phyloP scores from a whole-genome alignment of 2,888 invertebrate genomes.

The Zaprionus lineosus region DNA sequence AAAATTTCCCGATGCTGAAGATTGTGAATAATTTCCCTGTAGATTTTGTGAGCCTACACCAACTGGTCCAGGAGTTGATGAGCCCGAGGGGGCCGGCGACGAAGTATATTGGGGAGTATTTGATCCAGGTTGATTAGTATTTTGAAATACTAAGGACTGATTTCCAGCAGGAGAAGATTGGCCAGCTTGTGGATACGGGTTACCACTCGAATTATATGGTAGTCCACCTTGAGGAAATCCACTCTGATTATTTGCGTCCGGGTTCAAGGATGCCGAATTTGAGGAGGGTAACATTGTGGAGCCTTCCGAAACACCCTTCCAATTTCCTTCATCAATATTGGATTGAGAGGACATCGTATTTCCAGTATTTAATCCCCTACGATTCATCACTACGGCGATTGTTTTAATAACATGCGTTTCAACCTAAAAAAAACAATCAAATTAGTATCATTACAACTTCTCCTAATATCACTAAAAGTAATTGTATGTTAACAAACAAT shows the following conservation, averaged over 20 bases:
- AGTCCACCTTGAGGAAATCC: constrained; percentile 85
- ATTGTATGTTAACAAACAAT: neutral
- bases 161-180: constrained; percentile 90
- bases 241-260: constrained; percentile 86
- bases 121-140: constrained; percentile 89
- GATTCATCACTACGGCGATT: constrained; percentile 88
- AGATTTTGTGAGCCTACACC: constrained; percentile 86
- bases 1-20: constrained; percentile 85
- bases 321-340: constrained; percentile 90
- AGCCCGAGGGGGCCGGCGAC: constrained; percentile 92
- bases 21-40: constrained; percentile 84
- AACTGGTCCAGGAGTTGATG: constrained; percentile 91
- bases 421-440: constrained; percentile 37
- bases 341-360: constrained; percentile 87
- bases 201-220: constrained; percentile 84
- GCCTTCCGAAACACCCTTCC: constrained; percentile 91
- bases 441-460: too few species aligned
- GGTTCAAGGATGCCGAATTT: constrained; percentile 85
- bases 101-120: constrained; percentile 93
- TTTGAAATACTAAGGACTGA: constrained; percentile 86
- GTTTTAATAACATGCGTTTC: constrained; percentile 59
- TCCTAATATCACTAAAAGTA: too few species aligned
- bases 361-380: constrained; percentile 85
- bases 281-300: constrained; percentile 85
- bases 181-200: constrained; percentile 88